Percentiles rank a stretch among this genome's conserved stretches.
Evolutionary conservation across 2,797 vertebrate species (phyloP).

Genomic region (Sarcophilus harrisii): DNA sequence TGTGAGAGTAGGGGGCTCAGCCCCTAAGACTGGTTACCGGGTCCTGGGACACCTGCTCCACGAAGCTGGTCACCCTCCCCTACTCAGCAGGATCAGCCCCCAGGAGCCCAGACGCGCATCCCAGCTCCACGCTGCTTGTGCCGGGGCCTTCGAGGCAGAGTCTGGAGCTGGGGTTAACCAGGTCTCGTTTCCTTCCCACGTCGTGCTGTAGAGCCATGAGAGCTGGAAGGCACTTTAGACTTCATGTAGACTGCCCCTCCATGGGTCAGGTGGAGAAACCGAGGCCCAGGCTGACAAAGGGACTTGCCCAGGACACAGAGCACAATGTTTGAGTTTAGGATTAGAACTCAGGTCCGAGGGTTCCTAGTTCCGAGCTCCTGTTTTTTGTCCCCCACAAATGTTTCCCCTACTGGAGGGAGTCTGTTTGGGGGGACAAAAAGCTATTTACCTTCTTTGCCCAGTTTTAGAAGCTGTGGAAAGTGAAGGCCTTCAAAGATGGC

Average conservation of each 20-base stretch:
- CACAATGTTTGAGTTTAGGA: not conserved
- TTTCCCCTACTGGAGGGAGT: not conserved
- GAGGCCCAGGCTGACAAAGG: not conserved
- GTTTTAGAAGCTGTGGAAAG: not conserved
- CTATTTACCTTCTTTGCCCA: not conserved
- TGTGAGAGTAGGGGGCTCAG: not conserved
- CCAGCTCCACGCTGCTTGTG: not conserved
- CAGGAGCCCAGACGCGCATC: not conserved
- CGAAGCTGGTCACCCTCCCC: not conserved
- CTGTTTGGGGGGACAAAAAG: not conserved
- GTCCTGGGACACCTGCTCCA: not conserved
- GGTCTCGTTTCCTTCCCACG: not conserved
- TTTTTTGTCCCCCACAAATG: not conserved
- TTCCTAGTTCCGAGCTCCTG: not conserved
- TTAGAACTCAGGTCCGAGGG: not conserved
- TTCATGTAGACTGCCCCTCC: not conserved
- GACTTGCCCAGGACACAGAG: not conserved
- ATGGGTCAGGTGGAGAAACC: not conserved
- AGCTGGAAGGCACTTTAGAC: not conserved
- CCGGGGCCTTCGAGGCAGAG: not conserved
- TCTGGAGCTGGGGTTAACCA: not conserved
- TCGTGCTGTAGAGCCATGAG: not conserved
- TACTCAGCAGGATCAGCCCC: not conserved
- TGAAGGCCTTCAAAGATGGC: too few species aligned
- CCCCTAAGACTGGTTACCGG: not conserved